Conservation (phyloP, 2,888 invertebrate species). For the Oegoconia quadripuncta region DNA sequence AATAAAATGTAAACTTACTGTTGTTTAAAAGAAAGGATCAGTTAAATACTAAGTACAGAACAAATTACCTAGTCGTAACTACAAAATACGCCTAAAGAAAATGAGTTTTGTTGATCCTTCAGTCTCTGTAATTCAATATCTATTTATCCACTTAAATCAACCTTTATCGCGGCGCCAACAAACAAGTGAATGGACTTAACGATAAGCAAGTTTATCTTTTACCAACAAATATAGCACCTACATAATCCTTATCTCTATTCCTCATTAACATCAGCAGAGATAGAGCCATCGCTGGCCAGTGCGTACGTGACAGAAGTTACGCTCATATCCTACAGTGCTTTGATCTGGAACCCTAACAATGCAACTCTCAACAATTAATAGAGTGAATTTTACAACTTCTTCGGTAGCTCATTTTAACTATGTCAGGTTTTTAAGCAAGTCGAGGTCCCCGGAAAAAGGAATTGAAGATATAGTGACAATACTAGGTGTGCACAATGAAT, state of each 20-base stretch:
- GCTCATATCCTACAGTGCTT: no score
- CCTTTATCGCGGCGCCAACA: conserved; percentile 14
- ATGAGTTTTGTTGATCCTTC: no score
- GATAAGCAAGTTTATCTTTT: conserved; percentile 41
- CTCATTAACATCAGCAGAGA: conserved; percentile 45
- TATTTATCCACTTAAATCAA: conserved; percentile 43
- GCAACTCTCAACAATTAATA: conserved; percentile 55
- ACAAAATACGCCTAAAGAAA: no score
- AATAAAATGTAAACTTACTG: no score
- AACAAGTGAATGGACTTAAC: conserved; percentile 45
- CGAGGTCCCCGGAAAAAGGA: conserved; percentile 47
- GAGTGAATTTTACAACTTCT: conserved; percentile 60
- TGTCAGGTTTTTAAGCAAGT: conserved; percentile 57
- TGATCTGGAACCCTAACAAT: no score
- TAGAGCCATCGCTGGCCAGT: conserved; percentile 33
- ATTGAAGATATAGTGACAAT: conserved; percentile 62
- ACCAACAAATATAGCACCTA: conserved; percentile 44
- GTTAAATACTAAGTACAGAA: no score
- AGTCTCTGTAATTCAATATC: not conserved
- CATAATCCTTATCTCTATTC: conserved; percentile 56
- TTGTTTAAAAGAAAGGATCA: no score
- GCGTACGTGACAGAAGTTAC: conserved; percentile 40
- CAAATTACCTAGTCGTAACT: no score
- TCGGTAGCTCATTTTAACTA: conserved; percentile 66
- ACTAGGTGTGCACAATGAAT: conserved; percentile 57